These are phyloP conservation scores for Ciconia nigra DNA, from an alignment of 2,797 vertebrate genomes.

Conservation along the genomic window DNA sequence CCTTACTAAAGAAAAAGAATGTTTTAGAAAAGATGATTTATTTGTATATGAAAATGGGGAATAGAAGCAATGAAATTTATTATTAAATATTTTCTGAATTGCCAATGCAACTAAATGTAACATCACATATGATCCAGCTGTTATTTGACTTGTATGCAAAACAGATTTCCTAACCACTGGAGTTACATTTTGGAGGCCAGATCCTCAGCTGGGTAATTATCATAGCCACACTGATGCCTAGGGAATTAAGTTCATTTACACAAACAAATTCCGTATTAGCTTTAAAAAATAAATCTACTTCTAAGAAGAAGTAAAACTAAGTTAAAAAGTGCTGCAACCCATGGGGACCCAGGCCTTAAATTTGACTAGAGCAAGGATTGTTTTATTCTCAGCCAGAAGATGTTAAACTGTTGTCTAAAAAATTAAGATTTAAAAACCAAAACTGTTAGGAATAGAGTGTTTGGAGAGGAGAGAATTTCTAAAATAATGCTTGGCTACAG, in stretches of 20 bases:
- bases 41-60: slow-evolving; percentile 48
- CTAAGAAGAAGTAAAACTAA: background rate
- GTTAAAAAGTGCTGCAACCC: background rate
- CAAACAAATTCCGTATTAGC: slow-evolving; percentile 8
- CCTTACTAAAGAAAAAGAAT: slow-evolving; percentile 55
- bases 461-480: background rate
- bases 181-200: background rate
- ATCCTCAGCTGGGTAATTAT: background rate
- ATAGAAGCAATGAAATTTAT: slow-evolving; percentile 45
- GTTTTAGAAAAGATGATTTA: slow-evolving; percentile 52
- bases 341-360: slow-evolving; percentile 16
- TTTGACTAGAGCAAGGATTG: background rate
- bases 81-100: slow-evolving; percentile 48
- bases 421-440: background rate
- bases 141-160: background rate
- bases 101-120: slow-evolving; percentile 14
- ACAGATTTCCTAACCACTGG: background rate
- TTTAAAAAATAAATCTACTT: slow-evolving; percentile 42
- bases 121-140: background rate
- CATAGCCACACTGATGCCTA: background rate
- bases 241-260: background rate
- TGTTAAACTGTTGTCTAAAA: background rate
- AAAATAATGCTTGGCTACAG: background rate
- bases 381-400: slow-evolving; percentile 28
- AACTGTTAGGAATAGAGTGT: background rate